Conservation (phyloP, 2,888 invertebrate genomes). For the Ectemnius lituratus region DNA sequence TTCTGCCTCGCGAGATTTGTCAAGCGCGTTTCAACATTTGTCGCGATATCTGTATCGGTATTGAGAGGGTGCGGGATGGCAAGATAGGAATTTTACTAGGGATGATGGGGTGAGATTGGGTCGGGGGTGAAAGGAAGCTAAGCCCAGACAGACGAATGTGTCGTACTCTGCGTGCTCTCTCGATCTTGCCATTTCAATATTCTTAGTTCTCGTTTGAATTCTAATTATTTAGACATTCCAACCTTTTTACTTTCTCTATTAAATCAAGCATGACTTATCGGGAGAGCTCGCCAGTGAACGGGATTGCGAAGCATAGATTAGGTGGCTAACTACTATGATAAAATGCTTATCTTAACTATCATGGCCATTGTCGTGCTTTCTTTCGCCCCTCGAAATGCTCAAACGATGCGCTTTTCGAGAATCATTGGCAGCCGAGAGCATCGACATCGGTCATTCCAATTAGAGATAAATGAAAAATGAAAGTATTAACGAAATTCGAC, state of each 20-base stretch:
- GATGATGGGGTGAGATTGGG: not conserved
- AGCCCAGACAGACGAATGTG: slow-evolving; percentile 67
- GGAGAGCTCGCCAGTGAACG: slow-evolving; percentile 60
- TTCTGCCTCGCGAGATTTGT: not conserved
- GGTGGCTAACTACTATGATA: slow-evolving; percentile 67
- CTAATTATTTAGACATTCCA: not conserved
- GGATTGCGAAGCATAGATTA: slow-evolving; percentile 70
- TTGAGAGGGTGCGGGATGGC: slow-evolving; percentile 13
- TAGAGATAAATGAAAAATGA: slow-evolving; percentile 42
- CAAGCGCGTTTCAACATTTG: slow-evolving; percentile 2
- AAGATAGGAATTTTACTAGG: not conserved
- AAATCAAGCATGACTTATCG: slow-evolving; percentile 59
- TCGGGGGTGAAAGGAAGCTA: slow-evolving; percentile 43
- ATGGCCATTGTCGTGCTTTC: slow-evolving; percentile 46
- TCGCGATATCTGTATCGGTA: not conserved
- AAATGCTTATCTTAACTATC: slow-evolving; percentile 37
- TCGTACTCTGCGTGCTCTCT: slow-evolving; percentile 61
- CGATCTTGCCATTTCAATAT: slow-evolving; percentile 55
- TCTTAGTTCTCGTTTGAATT: not conserved
- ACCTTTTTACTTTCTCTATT: slow-evolving; percentile 25
- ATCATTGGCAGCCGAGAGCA: not conserved
- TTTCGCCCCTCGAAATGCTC: slow-evolving; percentile 4
- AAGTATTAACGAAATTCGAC: slow-evolving; percentile 58
- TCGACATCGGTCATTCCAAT: slow-evolving; percentile 49
- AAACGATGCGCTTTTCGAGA: not conserved